Evolutionary conservation across 2,113 vertebrate species (phyloP), one percentile per base, ranked within the genome.

Genomic region (Australoheros scitulus): DNA sequence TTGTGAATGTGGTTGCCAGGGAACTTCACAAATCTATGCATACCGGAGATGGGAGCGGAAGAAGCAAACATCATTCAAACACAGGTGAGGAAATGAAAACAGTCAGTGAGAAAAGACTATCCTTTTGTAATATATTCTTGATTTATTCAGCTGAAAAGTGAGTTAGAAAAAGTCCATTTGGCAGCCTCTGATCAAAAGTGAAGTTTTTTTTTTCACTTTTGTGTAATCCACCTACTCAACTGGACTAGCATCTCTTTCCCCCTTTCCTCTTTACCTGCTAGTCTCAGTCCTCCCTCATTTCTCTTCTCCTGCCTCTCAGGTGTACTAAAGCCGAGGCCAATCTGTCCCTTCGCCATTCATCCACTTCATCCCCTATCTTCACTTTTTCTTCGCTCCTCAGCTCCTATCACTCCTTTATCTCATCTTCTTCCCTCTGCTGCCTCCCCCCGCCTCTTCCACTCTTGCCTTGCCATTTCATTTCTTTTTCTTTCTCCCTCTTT

Each of bases 61-160:
- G 70, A 79, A 77, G n/a, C 64, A 50, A 70, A 90, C 87, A 87
- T 85, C 81, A 89, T 86, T 86, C 86, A 90, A 87, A 90, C 77
- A 32, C 1, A 79, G 83, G 80, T 86, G 84, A 87, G 88, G 89
- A 93, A 93, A 94, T 94, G 88, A 93, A 93, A 90, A 68, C 10
- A 61, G 75, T 47, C 77, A 36, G 84, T 58, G 32, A 87, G 77
- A 72, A 89, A 81, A 83, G 79, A 41, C 82, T 24, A 76, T 91
- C 50, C 50, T 85, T 82, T 75, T 76, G 61, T 89, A 61, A 84
- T 88, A 56, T 79, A 20, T 76, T 84, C 85, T 57, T 64, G 77
- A 88, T 88, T 88, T 74, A 82, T 83, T 85, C 79, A 68, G 75
- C 70, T 10, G 61, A n/a, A 22, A 55, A 24, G 58, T 15, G 75